Evolutionary conservation across 1,140 invertebrate species (phyloP), one percentile per base, ranked within the genome.

Genomic region (Gyrodactylus salaris): DNA sequence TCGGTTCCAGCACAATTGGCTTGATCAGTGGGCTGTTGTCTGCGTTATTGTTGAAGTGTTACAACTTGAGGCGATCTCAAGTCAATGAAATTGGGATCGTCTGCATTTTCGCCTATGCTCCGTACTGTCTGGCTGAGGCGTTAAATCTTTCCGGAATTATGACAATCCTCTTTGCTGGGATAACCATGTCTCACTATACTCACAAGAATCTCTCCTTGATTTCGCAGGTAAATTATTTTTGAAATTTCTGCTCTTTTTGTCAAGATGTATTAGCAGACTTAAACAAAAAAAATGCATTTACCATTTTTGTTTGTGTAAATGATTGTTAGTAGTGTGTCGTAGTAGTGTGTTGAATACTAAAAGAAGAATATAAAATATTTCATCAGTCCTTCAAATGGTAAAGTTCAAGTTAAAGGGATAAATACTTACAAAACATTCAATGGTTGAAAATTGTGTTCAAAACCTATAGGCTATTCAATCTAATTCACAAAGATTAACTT

Each of bases 121-220:
- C 94, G 0, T 99, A 98, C 83, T 91, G 91, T 20, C 80, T 99
- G 54, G 93, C 94, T 68, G 94, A 99, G 83, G 92, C 93, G 54
- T 87, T 96, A 75, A 89, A 93, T 81, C 82, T 96, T 34, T 94
- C 90, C 77, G 90, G 91, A 74, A 99, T 99, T 68, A 98, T 98
- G 94, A 92, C 94, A 20, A 98, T 99, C 77, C 82, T 98, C 75
- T 96, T 97, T 79, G 94, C 91, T 83, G 94, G 93, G 0, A 91
- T 99, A 78, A 91, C 95, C 0, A 99, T 98, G 94, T 96, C 92
- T 0, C 94, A 99, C 80, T 99, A 98, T 78, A 97, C 93, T 21
- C 94, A 98, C 84, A 92, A 90, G 77, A 98, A 98, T 81, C 81
- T 98, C 20, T 97, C 93, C 0, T 94, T 93, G 22, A 88, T 98